phyloP scores from a whole-genome alignment of 2,797 vertebrate genomes.

The Hybognathus amarus region DNA sequence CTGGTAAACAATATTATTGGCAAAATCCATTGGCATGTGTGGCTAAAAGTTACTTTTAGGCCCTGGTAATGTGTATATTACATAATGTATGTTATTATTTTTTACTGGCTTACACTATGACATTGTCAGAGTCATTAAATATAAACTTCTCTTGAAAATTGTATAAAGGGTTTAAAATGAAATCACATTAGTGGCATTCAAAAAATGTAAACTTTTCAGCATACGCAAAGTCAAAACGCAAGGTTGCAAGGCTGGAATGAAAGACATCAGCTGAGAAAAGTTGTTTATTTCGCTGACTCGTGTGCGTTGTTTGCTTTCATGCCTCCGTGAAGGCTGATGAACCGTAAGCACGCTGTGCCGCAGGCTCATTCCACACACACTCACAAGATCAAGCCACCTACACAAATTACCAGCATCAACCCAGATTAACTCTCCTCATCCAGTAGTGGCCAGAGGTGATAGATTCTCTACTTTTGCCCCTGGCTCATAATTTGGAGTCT shows the following conservation, averaged over 20 bases:
- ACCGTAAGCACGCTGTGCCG: slow-evolving; percentile 9
- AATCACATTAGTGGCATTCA: no score
- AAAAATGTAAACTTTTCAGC: not conserved
- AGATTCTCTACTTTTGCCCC: slow-evolving; percentile 7
- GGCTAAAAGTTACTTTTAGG: not conserved
- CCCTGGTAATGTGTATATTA: not conserved
- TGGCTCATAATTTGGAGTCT: slow-evolving; percentile 14
- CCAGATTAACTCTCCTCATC: slow-evolving; percentile 16
- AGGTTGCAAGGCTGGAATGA: slow-evolving; percentile 2
- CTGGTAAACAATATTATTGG: not conserved
- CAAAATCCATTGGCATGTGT: not conserved
- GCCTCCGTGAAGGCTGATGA: slow-evolving; percentile 10
- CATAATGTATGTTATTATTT: not conserved
- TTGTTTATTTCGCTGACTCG: slow-evolving; percentile 25
- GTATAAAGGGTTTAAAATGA: not conserved
- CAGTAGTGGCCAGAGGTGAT: slow-evolving; percentile 45
- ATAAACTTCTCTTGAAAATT: not conserved
- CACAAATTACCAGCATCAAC: slow-evolving; percentile 40
- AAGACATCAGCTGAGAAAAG: not conserved
- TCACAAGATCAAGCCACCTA: slow-evolving; percentile 28
- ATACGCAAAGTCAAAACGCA: not conserved
- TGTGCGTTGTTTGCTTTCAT: slow-evolving; percentile 20
- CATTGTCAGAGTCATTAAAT: not conserved
- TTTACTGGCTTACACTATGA: not conserved
- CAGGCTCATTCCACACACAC: slow-evolving; percentile 52